Base-by-base conservation (phyloP, 2,888 invertebrate genomes). In the Drosophila tripunctata region DNA sequence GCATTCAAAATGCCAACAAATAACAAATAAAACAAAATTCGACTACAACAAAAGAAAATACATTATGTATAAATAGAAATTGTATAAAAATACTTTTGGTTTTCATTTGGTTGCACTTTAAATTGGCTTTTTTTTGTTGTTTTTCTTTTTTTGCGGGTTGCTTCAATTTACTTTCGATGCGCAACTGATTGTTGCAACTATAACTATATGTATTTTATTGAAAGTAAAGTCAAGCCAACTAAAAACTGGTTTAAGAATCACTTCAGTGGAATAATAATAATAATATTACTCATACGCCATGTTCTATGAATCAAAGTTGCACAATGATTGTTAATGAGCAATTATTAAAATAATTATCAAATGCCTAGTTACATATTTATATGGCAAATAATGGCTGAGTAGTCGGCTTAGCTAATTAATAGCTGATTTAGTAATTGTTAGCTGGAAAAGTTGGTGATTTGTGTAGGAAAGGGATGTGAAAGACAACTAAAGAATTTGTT, bases 71-170 rank as follows among this genome's bases (percentile, higher is more conserved):
- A 66, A 62, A 76, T 65, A 74, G 77, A 74, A 74, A 74, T 44
- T 66, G 47, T 45, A 54, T 78, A 75, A 69, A 75, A 78, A 75
- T 78, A 75, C 79, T 78, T 75, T 75, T 69, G 70, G 55, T 70
- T 75, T 75, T 75, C 78, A 62, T 75, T 78, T 52, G 78, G 64
- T 36, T 68, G 68, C 78, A 74, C 78, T 67, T 67, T 70, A 40
- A 36, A 70, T 62, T 50, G 54, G n/a, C n/a, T n/a, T n/a, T n/a
- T n/a, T n/a, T n/a, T n/a, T n/a, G n/a, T n/a, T n/a, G n/a, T n/a
- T 57, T 67, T 45, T 21, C 10, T 54, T 61, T 33, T 21, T 44
- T 35, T 38, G 40, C 38, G 30, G 10, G 31, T 51, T 43, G 48
- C 33, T 51, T 48, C 36, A 72, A 75, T 45, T 68, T 72, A 69